Conservation (phyloP, 2,113 vertebrate species). For the Oophaga pumilio region DNA sequence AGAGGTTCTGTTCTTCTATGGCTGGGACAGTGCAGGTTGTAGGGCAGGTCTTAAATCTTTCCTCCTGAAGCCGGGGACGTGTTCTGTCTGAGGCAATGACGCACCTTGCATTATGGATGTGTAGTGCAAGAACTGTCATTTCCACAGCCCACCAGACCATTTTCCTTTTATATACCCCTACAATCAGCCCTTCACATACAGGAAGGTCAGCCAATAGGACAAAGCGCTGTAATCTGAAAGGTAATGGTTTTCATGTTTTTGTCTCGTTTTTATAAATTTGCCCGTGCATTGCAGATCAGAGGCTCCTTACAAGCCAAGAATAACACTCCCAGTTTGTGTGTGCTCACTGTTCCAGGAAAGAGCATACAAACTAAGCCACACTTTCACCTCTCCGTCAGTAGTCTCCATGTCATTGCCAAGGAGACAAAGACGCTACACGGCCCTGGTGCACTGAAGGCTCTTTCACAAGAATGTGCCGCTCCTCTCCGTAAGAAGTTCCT, state of each 20-base stretch:
- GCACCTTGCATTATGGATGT: too few species aligned
- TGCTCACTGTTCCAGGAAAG: conserved; percentile 53
- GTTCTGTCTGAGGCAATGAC: too few species aligned
- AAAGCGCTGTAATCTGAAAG: not conserved
- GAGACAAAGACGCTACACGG: conserved; percentile 77
- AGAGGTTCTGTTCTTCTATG: too few species aligned
- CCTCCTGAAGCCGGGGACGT: too few species aligned
- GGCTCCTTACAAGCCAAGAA: conserved; percentile 29
- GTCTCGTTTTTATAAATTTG: conserved; percentile 7
- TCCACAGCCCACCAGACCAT: too few species aligned
- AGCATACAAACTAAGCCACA: conserved; percentile 61
- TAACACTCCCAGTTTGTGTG: conserved; percentile 51
- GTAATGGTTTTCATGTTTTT: not conserved
- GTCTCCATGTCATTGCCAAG: conserved; percentile 79
- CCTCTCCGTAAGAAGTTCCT: conserved; percentile 66
- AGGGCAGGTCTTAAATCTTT: too few species aligned
- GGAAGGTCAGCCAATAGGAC: not conserved
- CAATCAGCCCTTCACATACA: not conserved
- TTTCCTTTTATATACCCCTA: not conserved
- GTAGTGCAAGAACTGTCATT: too few species aligned
- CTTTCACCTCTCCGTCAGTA: conserved; percentile 64
- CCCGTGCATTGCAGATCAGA: not conserved
- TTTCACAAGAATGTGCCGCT: conserved; percentile 65
- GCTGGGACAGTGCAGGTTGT: too few species aligned
- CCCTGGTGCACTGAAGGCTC: conserved; percentile 60